Percentiles rank a stretch among this genome's conserved stretches.
Conservation (phyloP, 2,113 vertebrate genomes). For the Sebastes schlegelii region DNA sequence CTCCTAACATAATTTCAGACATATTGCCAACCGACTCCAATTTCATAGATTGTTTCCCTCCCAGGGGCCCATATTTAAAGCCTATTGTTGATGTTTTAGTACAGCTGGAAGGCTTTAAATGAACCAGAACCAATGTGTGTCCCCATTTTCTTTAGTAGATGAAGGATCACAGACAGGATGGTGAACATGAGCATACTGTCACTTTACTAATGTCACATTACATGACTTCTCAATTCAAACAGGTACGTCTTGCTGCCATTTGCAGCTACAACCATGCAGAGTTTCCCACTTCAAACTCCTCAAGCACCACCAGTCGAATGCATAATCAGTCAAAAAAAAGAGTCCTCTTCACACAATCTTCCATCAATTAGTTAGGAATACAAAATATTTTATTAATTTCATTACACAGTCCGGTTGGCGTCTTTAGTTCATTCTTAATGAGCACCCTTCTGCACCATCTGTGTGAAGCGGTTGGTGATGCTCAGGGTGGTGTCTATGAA, state of each 20-base stretch:
- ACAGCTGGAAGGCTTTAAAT: too few species aligned
- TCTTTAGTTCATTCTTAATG: slow-evolving; percentile 66
- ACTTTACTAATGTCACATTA: slow-evolving; percentile 13
- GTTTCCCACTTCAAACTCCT: too few species aligned
- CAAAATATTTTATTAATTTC: not conserved
- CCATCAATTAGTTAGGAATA: not conserved
- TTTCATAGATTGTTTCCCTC: not conserved
- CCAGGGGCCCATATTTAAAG: not conserved
- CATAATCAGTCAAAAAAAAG: not conserved
- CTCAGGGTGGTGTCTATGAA: slow-evolving; percentile 93
- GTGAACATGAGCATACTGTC: not conserved
- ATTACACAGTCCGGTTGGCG: not conserved
- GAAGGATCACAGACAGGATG: not conserved
- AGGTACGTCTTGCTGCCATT: not conserved
- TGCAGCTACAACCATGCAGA: not conserved
- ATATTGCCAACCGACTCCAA: not conserved
- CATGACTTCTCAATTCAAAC: slow-evolving; percentile 1
- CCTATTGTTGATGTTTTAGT: not conserved
- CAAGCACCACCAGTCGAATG: not conserved
- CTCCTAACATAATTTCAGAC: not conserved
- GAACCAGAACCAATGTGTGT: too few species aligned
- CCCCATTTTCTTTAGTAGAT: not conserved
- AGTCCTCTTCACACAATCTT: slow-evolving; percentile 13
- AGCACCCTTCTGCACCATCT: slow-evolving; percentile 91
- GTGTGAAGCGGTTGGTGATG: slow-evolving; percentile 91